Base-by-base conservation (phyloP, 1,140 invertebrate genomes). In the Drepana arcuata region DNA sequence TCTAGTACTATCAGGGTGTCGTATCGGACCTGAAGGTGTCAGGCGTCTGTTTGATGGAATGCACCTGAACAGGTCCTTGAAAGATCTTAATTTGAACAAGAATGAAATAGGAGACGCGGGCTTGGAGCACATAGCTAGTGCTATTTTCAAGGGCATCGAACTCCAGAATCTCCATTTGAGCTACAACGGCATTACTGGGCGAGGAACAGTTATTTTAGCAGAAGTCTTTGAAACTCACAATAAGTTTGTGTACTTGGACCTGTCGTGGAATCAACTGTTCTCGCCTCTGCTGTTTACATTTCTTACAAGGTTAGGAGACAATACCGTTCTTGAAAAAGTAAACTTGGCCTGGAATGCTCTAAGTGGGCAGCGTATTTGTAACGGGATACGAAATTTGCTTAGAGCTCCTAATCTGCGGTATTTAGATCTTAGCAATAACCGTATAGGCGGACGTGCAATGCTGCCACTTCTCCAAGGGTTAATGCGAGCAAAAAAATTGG, bases 181-280 rank as follows among this genome's bases (percentile, higher is more conserved):
- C 28, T 67, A 83, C 27, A 86, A 86, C 37, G 60, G 69, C 25
- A 58, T 85, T 15, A 64, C 53, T 6, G 66, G 66, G 16, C 65
- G 58, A 47, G 61, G 70, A 13, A 59, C 62, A 0, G 53, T 43
- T 25, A 31, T 37, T 1, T 52, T 86, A 30, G 58, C 64, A n/a
- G 62, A 62, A 53, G 62, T 72, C 7, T 53, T 86, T n/a, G 57
- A 77, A 42, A 64, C 65, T 7, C 55, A 78, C 34, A 74, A 77
- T 39, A 66, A 65, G 36, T 61, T 86, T 29, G 72, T 69, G 13
- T 59, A 68, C 26, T 39, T 85, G 2, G 64, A 86, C 63, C 54
- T 86, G 15, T 82, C 83, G 0, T 84, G 82, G 81, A 86, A 84
- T 50, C 67, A 60, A 28, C 52, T 84, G 9, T 75, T 41, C 34